These are phyloP conservation scores for Podocnemis expansa DNA, from an alignment of 2,113 vertebrate species.

Conservation along the genomic window DNA sequence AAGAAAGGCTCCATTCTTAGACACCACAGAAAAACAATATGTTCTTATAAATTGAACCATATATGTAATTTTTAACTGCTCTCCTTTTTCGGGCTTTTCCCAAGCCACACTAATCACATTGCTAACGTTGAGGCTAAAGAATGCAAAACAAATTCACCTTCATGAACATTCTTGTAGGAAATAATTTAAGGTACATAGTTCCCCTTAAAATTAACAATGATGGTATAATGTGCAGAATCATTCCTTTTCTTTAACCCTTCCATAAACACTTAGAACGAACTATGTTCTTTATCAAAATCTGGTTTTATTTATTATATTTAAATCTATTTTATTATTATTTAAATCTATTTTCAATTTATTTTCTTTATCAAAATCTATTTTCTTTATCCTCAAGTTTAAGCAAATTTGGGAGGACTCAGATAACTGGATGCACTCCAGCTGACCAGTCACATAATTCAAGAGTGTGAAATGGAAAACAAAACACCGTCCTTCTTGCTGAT, in stretches of 20 bases:
- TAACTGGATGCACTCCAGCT: not conserved
- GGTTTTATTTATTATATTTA: too few species aligned
- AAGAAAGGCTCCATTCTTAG: not conserved
- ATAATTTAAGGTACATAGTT: not conserved
- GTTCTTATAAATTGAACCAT: not conserved
- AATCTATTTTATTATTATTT: too few species aligned
- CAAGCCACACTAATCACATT: not conserved
- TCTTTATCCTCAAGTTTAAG: not conserved
- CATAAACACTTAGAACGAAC: not conserved
- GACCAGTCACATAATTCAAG: rapidly evolving
- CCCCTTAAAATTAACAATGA: not conserved
- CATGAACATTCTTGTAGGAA: not conserved
- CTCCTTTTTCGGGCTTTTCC: rapidly evolving
- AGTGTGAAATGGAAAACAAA: rapidly evolving
- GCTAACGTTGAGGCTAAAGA: not conserved
- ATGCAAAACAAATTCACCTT: not conserved
- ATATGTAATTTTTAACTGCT: not conserved
- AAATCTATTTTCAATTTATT: not conserved
- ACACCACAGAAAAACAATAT: not conserved
- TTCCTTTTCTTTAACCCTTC: not conserved
- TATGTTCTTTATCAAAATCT: not conserved
- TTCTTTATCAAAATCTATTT: not conserved
- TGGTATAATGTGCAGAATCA: not conserved
- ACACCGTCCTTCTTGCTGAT: rapidly evolving
- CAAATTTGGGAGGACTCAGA: not conserved